Evolutionary conservation across 2,888 invertebrate species (phyloP).

Genomic region (Volucella zonaria): DNA sequence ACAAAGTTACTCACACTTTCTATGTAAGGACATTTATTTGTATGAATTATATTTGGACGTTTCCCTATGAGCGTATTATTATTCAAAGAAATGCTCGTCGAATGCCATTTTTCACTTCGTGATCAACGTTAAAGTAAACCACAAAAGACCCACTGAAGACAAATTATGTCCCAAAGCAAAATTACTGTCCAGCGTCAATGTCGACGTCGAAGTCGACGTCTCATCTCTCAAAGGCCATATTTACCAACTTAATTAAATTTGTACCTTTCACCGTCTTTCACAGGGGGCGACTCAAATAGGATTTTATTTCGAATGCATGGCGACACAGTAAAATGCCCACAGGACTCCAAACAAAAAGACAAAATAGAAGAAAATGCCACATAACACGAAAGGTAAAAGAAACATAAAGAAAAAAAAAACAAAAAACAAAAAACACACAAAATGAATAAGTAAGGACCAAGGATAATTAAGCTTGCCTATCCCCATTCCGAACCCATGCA

Average conservation of each 20-base stretch:
- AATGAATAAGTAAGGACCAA: constrained; percentile 11
- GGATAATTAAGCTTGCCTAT: constrained; percentile 7
- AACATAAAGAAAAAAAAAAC: constrained; percentile 1
- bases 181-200: background rate
- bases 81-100: constrained; percentile 16
- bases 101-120: constrained; percentile 19
- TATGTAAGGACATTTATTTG: no score
- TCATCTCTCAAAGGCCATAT: constrained; percentile 24
- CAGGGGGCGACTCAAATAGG: constrained; percentile 3
- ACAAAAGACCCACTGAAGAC: constrained; percentile 7
- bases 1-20: background rate
- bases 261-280: background rate
- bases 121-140: constrained; percentile 4
- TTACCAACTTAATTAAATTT: constrained; percentile 27
- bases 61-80: constrained; percentile 10
- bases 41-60: background rate
- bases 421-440: background rate
- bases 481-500: background rate
- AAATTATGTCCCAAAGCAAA: constrained; percentile 10
- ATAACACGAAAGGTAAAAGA: background rate
- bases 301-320: constrained; percentile 24
- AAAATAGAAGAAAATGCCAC: background rate
- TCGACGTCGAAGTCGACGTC: background rate
- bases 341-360: constrained; percentile 7
- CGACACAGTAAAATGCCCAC: constrained; percentile 15